phyloP scores from a whole-genome alignment of 2,797 vertebrate genomes.

The Myiothlypis chrysogaster region DNA sequence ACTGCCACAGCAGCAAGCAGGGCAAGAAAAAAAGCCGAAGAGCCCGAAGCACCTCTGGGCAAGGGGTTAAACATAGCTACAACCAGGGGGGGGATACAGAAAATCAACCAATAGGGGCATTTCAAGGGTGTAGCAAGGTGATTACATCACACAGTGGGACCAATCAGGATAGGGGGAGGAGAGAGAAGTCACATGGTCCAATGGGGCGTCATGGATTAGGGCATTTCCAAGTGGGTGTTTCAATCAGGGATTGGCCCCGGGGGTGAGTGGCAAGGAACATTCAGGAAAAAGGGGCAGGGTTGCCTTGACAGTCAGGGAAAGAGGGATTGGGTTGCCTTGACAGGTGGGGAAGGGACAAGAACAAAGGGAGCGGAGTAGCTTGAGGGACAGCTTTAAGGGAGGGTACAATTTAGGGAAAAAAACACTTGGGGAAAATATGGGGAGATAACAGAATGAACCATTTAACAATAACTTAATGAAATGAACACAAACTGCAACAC shows the following conservation, averaged over 20 bases:
- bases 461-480: background rate
- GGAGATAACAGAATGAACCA: background rate
- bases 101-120: background rate
- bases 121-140: background rate
- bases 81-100: background rate
- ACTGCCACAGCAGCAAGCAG: fast-evolving
- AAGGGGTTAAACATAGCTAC: background rate
- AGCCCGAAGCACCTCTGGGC: fast-evolving
- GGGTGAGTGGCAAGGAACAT: background rate
- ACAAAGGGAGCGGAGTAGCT: background rate
- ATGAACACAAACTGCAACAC: background rate
- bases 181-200: background rate
- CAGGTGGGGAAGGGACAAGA: background rate
- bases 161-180: background rate
- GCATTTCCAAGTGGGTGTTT: background rate
- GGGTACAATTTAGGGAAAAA: background rate
- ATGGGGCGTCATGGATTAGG: background rate
- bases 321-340: background rate
- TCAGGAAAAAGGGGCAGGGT: background rate
- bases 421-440: background rate
- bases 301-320: too few relatives aligned
- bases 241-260: background rate
- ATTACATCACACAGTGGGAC: background rate
- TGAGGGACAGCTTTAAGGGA: background rate
- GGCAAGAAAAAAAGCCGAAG: fast-evolving